phyloP scores from a whole-genome alignment of 2,888 invertebrate species.

The Dichetophora obliterata region DNA sequence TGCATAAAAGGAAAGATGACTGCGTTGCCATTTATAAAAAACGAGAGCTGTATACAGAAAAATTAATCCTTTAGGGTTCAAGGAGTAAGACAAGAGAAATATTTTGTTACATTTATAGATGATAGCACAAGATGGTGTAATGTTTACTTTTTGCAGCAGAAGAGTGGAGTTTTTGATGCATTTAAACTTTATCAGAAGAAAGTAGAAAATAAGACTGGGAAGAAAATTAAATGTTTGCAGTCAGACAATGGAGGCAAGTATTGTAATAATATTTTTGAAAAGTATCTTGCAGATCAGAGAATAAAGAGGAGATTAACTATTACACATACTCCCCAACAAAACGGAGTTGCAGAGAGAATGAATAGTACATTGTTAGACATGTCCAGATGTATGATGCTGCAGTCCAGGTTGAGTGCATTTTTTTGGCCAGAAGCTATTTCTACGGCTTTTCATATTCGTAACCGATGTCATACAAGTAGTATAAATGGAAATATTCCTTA shows the following conservation, averaged over 20 bases:
- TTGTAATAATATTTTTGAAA: conserved; percentile 45
- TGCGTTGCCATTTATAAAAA: conserved; percentile 34
- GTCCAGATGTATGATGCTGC: conserved; percentile 50
- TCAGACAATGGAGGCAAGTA: conserved; percentile 56
- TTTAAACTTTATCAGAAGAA: conserved; percentile 51
- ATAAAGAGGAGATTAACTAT: conserved; percentile 52
- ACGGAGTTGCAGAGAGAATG: conserved; percentile 54
- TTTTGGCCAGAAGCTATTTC: conserved; percentile 55
- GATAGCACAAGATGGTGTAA: conserved; percentile 42
- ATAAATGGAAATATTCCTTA: conserved; percentile 6
- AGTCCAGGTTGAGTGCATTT: conserved; percentile 38
- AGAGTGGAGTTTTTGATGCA: conserved; percentile 42
- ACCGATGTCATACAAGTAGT: conserved; percentile 32
- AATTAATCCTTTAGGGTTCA: conserved; percentile 36
- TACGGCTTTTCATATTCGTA: no score
- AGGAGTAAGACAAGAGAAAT: conserved; percentile 35
- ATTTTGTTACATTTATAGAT: conserved; percentile 44
- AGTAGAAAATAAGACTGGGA: conserved; percentile 47
- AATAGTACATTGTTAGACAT: conserved; percentile 52
- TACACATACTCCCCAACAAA: conserved; percentile 52
- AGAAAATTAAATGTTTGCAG: conserved; percentile 51
- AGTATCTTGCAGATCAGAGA: conserved; percentile 50
- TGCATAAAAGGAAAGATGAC: conserved; percentile 42
- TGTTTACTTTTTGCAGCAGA: conserved; percentile 43
- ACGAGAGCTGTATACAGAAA: conserved; percentile 33